Percentiles rank a stretch among this genome's conserved stretches.
Conservation (phyloP, 2,113 vertebrate genomes). For the Paratilapia polleni region DNA sequence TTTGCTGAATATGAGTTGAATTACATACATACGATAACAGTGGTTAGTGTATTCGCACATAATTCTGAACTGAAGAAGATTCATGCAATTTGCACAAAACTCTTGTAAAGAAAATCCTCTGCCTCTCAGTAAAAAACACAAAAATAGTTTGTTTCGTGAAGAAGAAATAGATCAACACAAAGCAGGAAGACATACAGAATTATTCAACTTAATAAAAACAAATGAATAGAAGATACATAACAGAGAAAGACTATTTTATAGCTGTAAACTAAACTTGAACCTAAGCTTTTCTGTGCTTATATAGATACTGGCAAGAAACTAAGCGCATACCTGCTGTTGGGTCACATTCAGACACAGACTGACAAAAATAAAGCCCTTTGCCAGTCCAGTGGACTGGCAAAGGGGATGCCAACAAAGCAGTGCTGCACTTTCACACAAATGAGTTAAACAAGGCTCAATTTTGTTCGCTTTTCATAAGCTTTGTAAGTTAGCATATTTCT, state of each 20-base stretch:
- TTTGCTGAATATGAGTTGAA: background rate
- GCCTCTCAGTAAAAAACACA: background rate
- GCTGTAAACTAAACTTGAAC: background rate
- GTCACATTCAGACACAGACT: background rate
- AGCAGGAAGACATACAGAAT: background rate
- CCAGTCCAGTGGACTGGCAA: background rate
- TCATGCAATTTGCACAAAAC: background rate
- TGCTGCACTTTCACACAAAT: background rate
- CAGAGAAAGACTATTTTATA: background rate
- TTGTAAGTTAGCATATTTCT: background rate
- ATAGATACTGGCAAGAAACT: background rate
- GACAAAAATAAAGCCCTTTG: background rate
- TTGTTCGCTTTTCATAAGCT: background rate
- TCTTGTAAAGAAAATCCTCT: background rate
- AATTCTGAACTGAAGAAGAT: background rate
- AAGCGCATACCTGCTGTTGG: background rate
- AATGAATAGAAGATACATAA: background rate
- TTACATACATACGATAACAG: background rate
- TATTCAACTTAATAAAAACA: background rate
- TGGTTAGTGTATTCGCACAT: background rate
- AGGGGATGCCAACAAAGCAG: background rate
- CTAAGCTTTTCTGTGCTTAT: background rate
- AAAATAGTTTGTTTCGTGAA: background rate
- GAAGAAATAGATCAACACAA: background rate
- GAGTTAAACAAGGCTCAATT: background rate